A percentile compares a stretch with the other conserved stretches of the same genome.
These are phyloP conservation scores for Elysia crispata DNA, from an alignment of 2,888 invertebrate genomes.

Conservation along the genomic window DNA sequence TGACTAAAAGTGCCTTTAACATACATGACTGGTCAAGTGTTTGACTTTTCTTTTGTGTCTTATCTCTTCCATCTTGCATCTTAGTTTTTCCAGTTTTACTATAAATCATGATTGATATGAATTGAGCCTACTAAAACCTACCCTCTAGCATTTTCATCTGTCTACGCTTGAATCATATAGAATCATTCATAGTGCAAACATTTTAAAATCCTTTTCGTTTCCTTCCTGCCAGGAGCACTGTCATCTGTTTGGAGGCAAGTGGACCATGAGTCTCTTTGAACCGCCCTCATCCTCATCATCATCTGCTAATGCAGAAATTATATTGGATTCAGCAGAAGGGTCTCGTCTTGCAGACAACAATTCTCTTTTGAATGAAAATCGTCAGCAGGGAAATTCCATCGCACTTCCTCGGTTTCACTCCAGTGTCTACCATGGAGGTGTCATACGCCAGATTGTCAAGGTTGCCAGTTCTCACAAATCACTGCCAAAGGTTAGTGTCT, in stretches of 20 bases:
- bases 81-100: no score
- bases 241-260: constrained; percentile 73
- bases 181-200: no score
- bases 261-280: constrained; percentile 41
- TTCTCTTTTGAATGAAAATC: constrained; percentile 72
- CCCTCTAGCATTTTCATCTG: no score
- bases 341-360: constrained; percentile 52
- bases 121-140: no score
- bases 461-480: constrained; percentile 32
- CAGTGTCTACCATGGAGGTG: constrained; percentile 93
- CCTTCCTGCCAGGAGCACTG: constrained; percentile 70
- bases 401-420: constrained; percentile 88
- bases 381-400: constrained; percentile 78
- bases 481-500: constrained; percentile 19
- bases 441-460: constrained; percentile 87
- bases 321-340: constrained; percentile 39
- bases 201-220: no score
- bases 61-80: no score
- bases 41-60: no score
- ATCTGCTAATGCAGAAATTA: background rate
- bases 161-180: no score
- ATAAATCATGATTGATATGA: no score
- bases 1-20: no score
- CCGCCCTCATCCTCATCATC: constrained; percentile 4
- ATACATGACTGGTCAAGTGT: no score